These are phyloP conservation scores for Sarcophilus harrisii DNA, from an alignment of 2,797 vertebrate species.

Conservation along the genomic window DNA sequence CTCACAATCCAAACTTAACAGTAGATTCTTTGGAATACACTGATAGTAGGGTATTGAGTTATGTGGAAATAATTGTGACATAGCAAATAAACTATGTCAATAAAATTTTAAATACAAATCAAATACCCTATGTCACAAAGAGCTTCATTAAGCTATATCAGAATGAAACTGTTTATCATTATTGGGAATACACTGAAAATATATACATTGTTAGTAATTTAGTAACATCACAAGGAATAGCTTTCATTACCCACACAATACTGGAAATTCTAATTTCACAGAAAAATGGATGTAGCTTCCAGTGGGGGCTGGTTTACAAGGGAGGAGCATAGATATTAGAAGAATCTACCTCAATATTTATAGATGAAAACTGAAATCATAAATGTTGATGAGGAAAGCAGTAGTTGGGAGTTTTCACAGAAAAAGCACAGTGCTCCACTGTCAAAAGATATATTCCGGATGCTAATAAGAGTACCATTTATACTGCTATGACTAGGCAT, in stretches of 20 bases:
- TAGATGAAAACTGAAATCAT: background rate
- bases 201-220: background rate
- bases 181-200: background rate
- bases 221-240: background rate
- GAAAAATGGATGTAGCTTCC: background rate
- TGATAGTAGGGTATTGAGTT: background rate
- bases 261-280: background rate
- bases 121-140: background rate
- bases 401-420: background rate
- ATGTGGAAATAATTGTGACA: background rate
- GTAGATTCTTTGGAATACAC: background rate
- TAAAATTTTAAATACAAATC: background rate
- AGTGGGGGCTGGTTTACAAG: accelerated
- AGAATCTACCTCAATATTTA: background rate
- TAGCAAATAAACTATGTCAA: background rate
- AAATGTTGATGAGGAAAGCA: background rate
- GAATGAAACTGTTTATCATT: background rate
- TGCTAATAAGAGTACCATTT: background rate
- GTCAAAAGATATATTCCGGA: conserved; percentile 13
- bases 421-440: conserved; percentile 1
- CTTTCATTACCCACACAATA: background rate
- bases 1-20: background rate
- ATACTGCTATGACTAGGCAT: background rate
- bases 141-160: background rate
- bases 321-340: accelerated